Evolutionary conservation across 2,888 invertebrate genomes (phyloP).

Genomic region (Ctenicera cuprea): DNA sequence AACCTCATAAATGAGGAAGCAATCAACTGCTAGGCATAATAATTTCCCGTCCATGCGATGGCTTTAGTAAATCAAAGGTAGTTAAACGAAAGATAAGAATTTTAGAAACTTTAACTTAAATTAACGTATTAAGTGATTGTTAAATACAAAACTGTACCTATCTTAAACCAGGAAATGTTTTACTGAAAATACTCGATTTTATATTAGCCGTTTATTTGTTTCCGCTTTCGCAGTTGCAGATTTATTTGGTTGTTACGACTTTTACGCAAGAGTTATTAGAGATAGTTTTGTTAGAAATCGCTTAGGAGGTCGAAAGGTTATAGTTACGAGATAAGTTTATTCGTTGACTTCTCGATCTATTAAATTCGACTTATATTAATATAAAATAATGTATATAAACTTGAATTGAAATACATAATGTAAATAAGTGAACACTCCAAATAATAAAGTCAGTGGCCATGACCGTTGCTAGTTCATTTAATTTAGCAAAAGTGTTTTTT

Average conservation of each 20-base stretch:
- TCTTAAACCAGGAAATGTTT: too few relatives aligned
- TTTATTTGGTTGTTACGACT: not conserved
- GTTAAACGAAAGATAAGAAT: not conserved
- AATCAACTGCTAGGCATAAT: slow-evolving; percentile 7
- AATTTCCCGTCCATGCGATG: not conserved
- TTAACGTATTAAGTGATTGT: too few relatives aligned
- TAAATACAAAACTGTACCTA: too few relatives aligned
- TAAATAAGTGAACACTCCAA: not conserved
- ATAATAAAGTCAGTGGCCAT: slow-evolving; percentile 28
- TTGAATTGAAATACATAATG: not conserved
- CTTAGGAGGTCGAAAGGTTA: slow-evolving; percentile 6
- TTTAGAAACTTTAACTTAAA: not conserved
- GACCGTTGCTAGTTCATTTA: slow-evolving; percentile 10
- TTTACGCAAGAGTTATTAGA: not conserved
- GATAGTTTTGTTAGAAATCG: slow-evolving; percentile 1
- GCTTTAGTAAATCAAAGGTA: not conserved
- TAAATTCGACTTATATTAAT: not conserved
- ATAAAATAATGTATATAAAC: too few relatives aligned
- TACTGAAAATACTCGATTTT: too few relatives aligned
- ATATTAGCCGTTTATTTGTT: not conserved
- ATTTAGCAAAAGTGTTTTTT: not conserved
- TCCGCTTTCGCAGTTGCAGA: slow-evolving; percentile 1
- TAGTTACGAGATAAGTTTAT: not conserved
- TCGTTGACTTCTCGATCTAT: not conserved
- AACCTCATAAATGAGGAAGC: slow-evolving; percentile 28